Evolutionary conservation across 2,113 vertebrate species (phyloP), one percentile per base, ranked within the genome.

Genomic region (Urocynchramus pylzowi): DNA sequence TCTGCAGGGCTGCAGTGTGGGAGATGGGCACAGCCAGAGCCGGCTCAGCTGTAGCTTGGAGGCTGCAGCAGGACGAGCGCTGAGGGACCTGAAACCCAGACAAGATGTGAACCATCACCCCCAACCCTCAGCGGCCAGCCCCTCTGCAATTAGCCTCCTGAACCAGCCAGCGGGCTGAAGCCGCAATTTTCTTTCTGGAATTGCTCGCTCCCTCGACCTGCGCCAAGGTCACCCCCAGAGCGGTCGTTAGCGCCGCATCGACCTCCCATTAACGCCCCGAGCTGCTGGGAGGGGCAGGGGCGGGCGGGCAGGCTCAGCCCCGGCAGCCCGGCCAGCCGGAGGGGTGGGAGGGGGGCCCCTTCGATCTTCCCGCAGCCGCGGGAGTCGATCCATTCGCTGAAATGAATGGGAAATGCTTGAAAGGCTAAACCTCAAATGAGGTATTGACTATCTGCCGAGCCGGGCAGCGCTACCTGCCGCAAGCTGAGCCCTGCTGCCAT

Each of bases 381-480:
- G 52, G 83, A 94, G 88, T 23, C 60, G 68, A 91, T 95, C 89
- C 70, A 67, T 92, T 70, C 31, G 84, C 74, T 50, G 83, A 71
- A 89, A 92, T n/a, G 89, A 90, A 93, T 67, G 80, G 86, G 95
- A 89, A 94, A 90, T 39, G 92, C 84, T 89, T 14, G 77, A 83
- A 84, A 96, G 91, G 93, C 83, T 76, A 53, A 95, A 93, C 87
- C 87, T 95, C 95, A 96, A 91, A 96, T 96, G 84, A 96, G 28
- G 27, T 97, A 97, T 96, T 52, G 95, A 95, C 94, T 93, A 44
- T 59, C 78, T 88, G 94, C 86, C 45, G 17, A 83, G 86, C 27
- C 2, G 35, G 75, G 56, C 80, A 70, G 87, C 4, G 19, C 87
- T 95, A 63, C 95, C 76, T 67, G 84, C 81, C 41, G 49, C 23